Evolutionary conservation across 1,140 invertebrate species (phyloP).

Genomic region (Episyrphus balteatus): DNA sequence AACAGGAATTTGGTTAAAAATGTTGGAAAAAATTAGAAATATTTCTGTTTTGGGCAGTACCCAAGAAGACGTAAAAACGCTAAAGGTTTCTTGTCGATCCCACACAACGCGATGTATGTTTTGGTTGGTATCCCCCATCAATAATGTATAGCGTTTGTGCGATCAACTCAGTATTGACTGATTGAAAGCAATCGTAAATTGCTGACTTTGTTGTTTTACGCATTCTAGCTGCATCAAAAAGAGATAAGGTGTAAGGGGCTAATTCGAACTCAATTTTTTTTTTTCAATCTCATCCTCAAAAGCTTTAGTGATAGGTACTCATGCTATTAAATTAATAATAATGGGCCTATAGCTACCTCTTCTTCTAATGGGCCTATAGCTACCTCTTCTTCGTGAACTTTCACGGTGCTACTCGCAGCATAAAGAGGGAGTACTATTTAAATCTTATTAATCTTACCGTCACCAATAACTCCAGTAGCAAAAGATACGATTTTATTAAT

Average conservation of each 20-base stretch:
- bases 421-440: constrained; percentile 25
- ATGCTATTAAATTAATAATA: constrained; percentile 35
- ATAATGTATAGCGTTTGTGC: constrained; percentile 11
- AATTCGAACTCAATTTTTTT: constrained; percentile 8
- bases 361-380: constrained; percentile 13
- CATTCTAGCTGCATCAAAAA: constrained; percentile 26
- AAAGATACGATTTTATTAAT: constrained; percentile 18
- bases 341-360: constrained; percentile 5
- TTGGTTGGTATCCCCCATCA: neutral
- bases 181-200: constrained; percentile 24
- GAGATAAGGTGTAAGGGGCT: constrained; percentile 15
- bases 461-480: constrained; percentile 18
- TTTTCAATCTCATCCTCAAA: neutral
- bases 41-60: too few species aligned
- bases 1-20: too few species aligned
- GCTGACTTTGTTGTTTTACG: constrained; percentile 29
- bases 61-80: too few species aligned
- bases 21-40: too few species aligned
- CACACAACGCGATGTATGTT: neutral
- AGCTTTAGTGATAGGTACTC: neutral
- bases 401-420: constrained; percentile 18
- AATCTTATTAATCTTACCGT: constrained; percentile 24
- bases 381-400: constrained; percentile 12
- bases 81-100: neutral
- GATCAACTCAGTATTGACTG: constrained; percentile 21